These are phyloP conservation scores for Lepus europaeus DNA, from an alignment of 2,113 vertebrate genomes.

Conservation along the genomic window DNA sequence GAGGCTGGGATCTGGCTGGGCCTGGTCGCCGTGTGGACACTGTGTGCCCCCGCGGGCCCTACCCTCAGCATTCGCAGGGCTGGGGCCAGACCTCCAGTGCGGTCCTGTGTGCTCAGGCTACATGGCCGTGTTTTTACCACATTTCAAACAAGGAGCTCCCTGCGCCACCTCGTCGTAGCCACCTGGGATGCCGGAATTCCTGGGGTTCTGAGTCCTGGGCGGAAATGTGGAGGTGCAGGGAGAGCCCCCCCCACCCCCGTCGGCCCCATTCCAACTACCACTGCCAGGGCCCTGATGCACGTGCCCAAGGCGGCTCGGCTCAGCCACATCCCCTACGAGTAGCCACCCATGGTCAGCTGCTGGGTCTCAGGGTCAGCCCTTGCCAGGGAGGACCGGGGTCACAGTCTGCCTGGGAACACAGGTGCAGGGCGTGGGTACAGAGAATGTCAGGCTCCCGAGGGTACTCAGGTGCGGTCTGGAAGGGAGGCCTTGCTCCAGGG, in stretches of 20 bases:
- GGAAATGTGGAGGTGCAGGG: not conserved
- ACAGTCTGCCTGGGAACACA: not conserved
- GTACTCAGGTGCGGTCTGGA: not conserved
- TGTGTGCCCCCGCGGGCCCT: accelerated
- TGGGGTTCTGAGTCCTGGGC: not conserved
- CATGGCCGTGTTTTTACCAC: not conserved
- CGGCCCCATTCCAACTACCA: not conserved
- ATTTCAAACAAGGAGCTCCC: not conserved
- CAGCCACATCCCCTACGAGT: not conserved
- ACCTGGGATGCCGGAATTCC: not conserved
- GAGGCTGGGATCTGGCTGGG: not conserved
- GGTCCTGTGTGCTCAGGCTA: not conserved
- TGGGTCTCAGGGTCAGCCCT: not conserved
- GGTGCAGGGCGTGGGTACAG: accelerated
- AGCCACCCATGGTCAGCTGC: not conserved
- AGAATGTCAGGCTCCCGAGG: not conserved
- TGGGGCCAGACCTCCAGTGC: accelerated
- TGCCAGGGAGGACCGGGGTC: not conserved
- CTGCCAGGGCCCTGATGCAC: not conserved
- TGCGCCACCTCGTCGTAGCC: not conserved
- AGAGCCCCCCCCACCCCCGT: not conserved
- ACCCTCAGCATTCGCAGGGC: not conserved
- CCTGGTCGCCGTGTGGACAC: accelerated
- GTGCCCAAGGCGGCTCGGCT: no score
- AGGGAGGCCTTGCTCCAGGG: not conserved